Evolutionary conservation across 1,140 invertebrate genomes (phyloP), one percentile per base, ranked within the genome.

Genomic region (Chionoecetes opilio): DNA sequence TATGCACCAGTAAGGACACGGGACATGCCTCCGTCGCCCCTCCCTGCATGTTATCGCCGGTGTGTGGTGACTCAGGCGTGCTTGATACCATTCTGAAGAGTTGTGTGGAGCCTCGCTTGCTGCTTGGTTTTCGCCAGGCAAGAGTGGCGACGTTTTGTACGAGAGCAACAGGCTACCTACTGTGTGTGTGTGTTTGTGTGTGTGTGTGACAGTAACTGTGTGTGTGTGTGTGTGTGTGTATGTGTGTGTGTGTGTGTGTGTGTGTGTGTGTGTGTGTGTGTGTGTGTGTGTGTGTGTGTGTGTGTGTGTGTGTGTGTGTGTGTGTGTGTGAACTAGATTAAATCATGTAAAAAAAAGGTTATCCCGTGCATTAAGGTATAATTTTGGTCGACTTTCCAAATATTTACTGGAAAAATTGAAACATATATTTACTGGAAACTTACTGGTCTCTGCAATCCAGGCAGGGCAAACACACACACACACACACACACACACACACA

Each of bases 151-250:
- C 63, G 63, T 75, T 75, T 26, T 75, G 21, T 17, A 14, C 11
- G 11, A 75, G 11, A 75, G 63, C n/a, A 26, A 75, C 63, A 75
- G n/a, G 11, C n/a, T 26, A 21, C 63, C 63, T 75, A 75, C 63
- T 75, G 63, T 75, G 63, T n/a, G 6, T 75, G 63, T 75, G 21
- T 17, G 63, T n/a, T n/a, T 75, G 53, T 75, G 53, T 75, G 63
- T 26, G 82, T 84, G 82, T 84, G 82, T 84, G 82, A n/a, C n/a
- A n/a, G n/a, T n/a, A n/a, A n/a, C n/a, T 84, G 82, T 84, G 82
- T 86, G 85, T 86, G 85, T 86, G 85, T 86, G 85, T 86, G 85
- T 86, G 84, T 86, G 84, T 86, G 84, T 86, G 84, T 86, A 32
- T 86, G 84, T 86, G 84, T 86, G 84, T 86, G 84, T 86, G 84